These are phyloP conservation scores for Drosophila auraria DNA, from an alignment of 1,140 invertebrate genomes.

Conservation along the genomic window DNA sequence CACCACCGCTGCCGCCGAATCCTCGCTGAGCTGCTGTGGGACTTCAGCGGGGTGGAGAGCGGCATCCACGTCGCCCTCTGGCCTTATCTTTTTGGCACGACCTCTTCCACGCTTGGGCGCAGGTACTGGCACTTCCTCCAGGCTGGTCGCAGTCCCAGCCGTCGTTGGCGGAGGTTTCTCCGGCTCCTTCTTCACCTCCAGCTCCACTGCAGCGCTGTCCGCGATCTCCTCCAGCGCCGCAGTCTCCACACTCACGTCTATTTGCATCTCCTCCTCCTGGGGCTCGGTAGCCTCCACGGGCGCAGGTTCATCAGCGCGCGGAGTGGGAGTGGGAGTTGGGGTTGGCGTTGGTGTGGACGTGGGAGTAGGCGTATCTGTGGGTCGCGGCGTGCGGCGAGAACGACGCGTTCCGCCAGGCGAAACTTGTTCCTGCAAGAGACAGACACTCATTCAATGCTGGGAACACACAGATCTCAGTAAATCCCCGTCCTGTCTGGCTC, in stretches of 20 bases:
- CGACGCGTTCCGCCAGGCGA: conserved; percentile 57
- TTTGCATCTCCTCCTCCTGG: neutral
- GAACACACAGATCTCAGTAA: neutral
- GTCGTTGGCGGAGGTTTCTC: conserved; percentile 37
- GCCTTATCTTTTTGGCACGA: conserved; percentile 71
- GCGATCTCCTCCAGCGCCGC: conserved; percentile 8
- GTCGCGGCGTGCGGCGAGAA: conserved; percentile 67
- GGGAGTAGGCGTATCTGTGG: conserved; percentile 52
- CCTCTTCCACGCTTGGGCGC: conserved; percentile 74
- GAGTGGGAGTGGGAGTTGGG: neutral
- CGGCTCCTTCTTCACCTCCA: conserved; percentile 56
- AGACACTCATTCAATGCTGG: conserved; percentile 35
- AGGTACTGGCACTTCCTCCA: conserved; percentile 17
- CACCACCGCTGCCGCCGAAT: conserved; percentile 27
- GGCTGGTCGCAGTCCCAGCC: neutral
- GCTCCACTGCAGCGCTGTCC: conserved; percentile 2
- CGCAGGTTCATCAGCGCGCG: conserved; percentile 1
- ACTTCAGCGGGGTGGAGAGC: conserved; percentile 7
- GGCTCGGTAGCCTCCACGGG: neutral
- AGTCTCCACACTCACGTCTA: neutral
- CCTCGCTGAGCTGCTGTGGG: conserved; percentile 18
- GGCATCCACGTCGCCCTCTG: conserved; percentile 35
- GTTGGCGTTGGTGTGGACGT: neutral
- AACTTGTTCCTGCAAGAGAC: conserved; percentile 56
- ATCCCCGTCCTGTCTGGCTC: neutral